Conservation (phyloP, 1,140 invertebrate genomes). For the Oncopeltus fasciatus region DNA sequence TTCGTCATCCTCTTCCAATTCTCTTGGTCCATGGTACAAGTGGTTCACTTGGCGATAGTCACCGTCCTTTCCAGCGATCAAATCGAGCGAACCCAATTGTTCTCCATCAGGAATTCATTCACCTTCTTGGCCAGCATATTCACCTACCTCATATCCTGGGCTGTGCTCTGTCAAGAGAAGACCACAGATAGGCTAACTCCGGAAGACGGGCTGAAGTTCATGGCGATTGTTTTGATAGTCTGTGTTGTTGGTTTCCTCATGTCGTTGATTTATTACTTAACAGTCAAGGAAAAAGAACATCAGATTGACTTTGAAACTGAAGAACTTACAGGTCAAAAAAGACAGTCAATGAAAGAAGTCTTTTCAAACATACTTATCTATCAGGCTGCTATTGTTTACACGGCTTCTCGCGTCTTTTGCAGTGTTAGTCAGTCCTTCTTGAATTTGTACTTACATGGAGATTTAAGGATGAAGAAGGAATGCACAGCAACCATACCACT, state of each 20-base stretch:
- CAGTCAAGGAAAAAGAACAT: constrained; percentile 44
- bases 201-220: constrained; percentile 10
- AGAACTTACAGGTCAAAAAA: background rate
- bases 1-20: constrained; percentile 93
- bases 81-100: constrained; percentile 68
- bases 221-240: constrained; percentile 51
- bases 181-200: constrained; percentile 26
- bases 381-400: constrained; percentile 57
- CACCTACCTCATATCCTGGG: constrained; percentile 49
- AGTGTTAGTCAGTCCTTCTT: constrained; percentile 85
- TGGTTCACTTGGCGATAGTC: constrained; percentile 78
- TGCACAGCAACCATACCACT: constrained; percentile 74
- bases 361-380: constrained; percentile 10
- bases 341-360: background rate
- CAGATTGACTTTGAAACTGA: constrained; percentile 22
- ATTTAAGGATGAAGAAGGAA: constrained; percentile 54
- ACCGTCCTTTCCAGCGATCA: constrained; percentile 56
- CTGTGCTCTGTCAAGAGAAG: constrained; percentile 35
- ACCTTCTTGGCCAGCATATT: constrained; percentile 54
- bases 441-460: constrained; percentile 76
- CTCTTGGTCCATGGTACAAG: constrained; percentile 89
- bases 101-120: constrained; percentile 63
- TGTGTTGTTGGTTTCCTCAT: constrained; percentile 51
- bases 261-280: constrained; percentile 62
- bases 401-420: constrained; percentile 73